phyloP scores from a whole-genome alignment of 2,888 invertebrate genomes.

The Thumatha senex region DNA sequence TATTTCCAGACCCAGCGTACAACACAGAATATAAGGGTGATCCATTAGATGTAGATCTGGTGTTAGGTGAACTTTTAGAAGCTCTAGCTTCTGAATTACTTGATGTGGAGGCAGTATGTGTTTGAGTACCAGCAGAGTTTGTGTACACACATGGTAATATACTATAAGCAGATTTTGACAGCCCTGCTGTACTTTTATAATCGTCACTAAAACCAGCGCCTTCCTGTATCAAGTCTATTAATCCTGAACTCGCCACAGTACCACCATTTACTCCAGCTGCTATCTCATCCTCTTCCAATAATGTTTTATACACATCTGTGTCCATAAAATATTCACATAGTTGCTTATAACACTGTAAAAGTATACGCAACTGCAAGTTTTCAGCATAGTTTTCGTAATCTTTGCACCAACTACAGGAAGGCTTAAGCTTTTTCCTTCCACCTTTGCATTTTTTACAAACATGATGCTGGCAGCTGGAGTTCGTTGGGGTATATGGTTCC shows the following conservation, averaged over 20 bases:
- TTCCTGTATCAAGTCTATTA: conserved; percentile 90
- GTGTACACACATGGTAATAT: conserved; percentile 89
- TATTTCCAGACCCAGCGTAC: conserved; percentile 91
- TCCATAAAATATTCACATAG: conserved; percentile 92
- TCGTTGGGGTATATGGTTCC: conserved; percentile 91
- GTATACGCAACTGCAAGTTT: conserved; percentile 90
- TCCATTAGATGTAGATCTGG: conserved; percentile 69
- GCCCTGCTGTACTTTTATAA: conserved; percentile 87
- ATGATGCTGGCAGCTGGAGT: conserved; percentile 93
- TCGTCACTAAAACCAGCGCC: conserved; percentile 91
- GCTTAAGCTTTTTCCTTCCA: conserved; percentile 92
- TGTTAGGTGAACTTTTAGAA: conserved; percentile 68
- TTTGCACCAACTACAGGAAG: conserved; percentile 93
- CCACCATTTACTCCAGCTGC: conserved; percentile 79
- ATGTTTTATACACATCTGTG: conserved; percentile 87
- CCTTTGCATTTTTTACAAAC: conserved; percentile 93
- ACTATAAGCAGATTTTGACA: conserved; percentile 89
- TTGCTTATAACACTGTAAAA: conserved; percentile 94
- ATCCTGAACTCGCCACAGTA: conserved; percentile 81
- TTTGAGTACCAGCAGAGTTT: conserved; percentile 82
- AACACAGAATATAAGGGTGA: conserved; percentile 88
- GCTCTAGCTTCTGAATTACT: conserved; percentile 58
- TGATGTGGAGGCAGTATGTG: conserved; percentile 63
- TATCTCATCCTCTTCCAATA: conserved; percentile 81
- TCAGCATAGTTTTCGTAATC: conserved; percentile 92